Base-by-base conservation (phyloP, 2,888 invertebrate genomes). In the Erannis defoliaria region DNA sequence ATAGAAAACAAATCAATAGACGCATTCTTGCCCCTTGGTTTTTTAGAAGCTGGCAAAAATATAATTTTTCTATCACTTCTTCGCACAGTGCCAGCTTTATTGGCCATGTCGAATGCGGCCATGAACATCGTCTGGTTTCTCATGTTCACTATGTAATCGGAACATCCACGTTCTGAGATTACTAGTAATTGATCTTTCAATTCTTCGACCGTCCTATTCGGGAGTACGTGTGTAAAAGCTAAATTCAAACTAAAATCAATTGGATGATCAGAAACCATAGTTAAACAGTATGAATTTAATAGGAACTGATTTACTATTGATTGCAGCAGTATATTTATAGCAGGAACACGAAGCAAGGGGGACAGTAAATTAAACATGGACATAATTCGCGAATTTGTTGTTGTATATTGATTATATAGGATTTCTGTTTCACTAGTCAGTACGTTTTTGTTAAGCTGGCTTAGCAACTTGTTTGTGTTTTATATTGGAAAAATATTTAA, bases 41-140 rank as follows among this genome's bases (percentile, higher is more conserved):
- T 38, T 5, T 77, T 66, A 18, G 66, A 55, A 19, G 68, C 58
- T 1, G 92, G 88, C 35, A 93, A 38, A 59, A 94, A 81, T 66
- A 94, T 75, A 23, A 94, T 75, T 72, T 87, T 93, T 72, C 89
- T 84, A 51, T 89, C 82, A 71, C 93, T 91, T 70, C 90, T 86
- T 69, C 94, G 84, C 19, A 84, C 77, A 54, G 78, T 83, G 37
- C 88, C 89, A 14, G 75, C 57, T 64, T 84, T 90, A 38, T 83
- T 82, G 12, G 85, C 83, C 67, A 77, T 76, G 64, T 94, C 93
- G 54, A 93, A 85, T 0, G 85, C 80, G 4, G 56, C 55, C 75
- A 94, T 84, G 63, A 93, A 92, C 8, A 64, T 62, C 46, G 72
- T 49, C 0, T 94, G 88, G 48, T 92, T 71, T 53, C 70, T 64